phyloP scores from a whole-genome alignment of 2,888 invertebrate genomes.

The Cerceris ruficornis region DNA sequence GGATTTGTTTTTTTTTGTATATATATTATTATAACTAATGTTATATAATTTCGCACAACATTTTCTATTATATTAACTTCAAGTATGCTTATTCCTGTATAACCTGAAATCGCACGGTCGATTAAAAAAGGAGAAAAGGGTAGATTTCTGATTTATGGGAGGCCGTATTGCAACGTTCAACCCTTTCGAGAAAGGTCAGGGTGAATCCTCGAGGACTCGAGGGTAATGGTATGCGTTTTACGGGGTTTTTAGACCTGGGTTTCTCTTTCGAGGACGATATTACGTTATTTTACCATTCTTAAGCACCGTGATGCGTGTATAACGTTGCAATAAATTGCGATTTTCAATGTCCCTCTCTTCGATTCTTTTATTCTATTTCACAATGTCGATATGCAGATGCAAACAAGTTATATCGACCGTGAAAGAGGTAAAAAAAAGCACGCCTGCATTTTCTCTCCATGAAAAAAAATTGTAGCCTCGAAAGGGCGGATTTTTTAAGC shows the following conservation, averaged over 20 bases:
- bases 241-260: slow-evolving; percentile 62
- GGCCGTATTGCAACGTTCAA: slow-evolving; percentile 52
- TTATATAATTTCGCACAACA: background rate
- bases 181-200: slow-evolving; percentile 67
- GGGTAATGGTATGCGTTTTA: slow-evolving; percentile 80
- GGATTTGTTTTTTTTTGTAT: background rate
- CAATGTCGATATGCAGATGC: slow-evolving; percentile 59
- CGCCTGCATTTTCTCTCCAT: slow-evolving; percentile 7
- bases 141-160: slow-evolving; percentile 63
- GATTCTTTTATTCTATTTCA: slow-evolving; percentile 53
- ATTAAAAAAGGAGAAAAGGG: slow-evolving; percentile 55
- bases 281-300: slow-evolving; percentile 65
- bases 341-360: slow-evolving; percentile 64
- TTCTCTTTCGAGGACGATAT: slow-evolving; percentile 50
- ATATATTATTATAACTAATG: background rate
- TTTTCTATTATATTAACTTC: background rate
- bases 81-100: slow-evolving; percentile 7
- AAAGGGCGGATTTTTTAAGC: slow-evolving; percentile 24
- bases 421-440: slow-evolving; percentile 44
- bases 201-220: slow-evolving; percentile 58
- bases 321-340: slow-evolving; percentile 77
- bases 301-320: slow-evolving; percentile 73
- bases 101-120: slow-evolving; percentile 62
- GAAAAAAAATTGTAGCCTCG: background rate
- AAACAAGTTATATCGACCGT: slow-evolving; percentile 57